Conservation (phyloP, 2,797 vertebrate genomes). For the Cyprinella venusta region DNA sequence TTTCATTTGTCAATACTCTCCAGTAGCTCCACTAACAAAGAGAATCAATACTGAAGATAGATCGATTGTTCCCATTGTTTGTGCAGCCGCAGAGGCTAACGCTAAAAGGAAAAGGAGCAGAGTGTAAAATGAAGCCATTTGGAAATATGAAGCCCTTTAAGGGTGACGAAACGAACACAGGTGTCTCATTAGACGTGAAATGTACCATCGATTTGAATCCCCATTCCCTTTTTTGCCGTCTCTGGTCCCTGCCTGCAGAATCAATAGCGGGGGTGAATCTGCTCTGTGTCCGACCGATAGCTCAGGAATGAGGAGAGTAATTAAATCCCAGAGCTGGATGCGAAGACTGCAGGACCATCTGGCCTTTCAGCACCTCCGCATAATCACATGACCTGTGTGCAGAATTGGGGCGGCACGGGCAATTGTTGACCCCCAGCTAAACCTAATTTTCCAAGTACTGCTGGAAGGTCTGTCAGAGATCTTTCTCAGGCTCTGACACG, state of each 20-base stretch:
- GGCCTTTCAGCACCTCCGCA: conserved; percentile 65
- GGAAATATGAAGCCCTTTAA: conserved; percentile 70
- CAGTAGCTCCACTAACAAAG: conserved; percentile 61
- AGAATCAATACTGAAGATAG: conserved; percentile 55
- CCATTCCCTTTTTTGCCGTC: conserved; percentile 60
- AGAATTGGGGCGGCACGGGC: background rate
- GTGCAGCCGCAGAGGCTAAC: conserved; percentile 63
- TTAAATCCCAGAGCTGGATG: conserved; percentile 77
- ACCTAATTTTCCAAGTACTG: conserved; percentile 12
- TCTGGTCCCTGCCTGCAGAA: conserved; percentile 67
- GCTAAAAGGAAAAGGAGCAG: conserved; percentile 55
- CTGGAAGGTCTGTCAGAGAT: conserved; percentile 37
- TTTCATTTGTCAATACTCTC: conserved; percentile 59
- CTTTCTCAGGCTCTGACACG: background rate
- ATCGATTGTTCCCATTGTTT: conserved; percentile 70
- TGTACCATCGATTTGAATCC: conserved; percentile 75
- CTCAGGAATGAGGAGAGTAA: conserved; percentile 67
- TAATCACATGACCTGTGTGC: conserved; percentile 63
- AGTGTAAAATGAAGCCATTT: conserved; percentile 65
- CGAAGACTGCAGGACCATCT: conserved; percentile 62
- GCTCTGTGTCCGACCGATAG: conserved; percentile 63
- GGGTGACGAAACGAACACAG: conserved; percentile 70
- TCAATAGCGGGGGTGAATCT: conserved; percentile 73
- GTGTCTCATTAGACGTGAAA: conserved; percentile 80
- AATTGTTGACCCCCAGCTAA: conserved; percentile 4